Conservation (phyloP, 2,797 vertebrate genomes). For the Sebastes paucispinis region DNA sequence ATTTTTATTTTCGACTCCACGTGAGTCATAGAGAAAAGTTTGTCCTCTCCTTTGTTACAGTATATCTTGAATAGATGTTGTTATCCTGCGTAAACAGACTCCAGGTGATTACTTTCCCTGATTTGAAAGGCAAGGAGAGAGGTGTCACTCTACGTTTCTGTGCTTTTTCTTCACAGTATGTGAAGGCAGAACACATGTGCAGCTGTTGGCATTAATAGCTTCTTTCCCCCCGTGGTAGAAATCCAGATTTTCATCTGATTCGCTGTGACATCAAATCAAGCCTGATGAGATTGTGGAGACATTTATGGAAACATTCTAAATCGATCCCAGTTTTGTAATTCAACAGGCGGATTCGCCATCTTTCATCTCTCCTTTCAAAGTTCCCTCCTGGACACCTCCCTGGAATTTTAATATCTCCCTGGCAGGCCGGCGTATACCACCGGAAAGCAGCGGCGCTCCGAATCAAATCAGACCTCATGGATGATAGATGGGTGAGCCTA, state of each 20-base stretch:
- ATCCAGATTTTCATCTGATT: constrained; percentile 76
- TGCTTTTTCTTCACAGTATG: constrained; percentile 20
- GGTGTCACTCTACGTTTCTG: constrained; percentile 37
- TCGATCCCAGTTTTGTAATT: constrained; percentile 76
- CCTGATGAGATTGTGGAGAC: constrained; percentile 76
- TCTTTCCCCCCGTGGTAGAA: constrained; percentile 54
- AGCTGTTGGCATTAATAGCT: constrained; percentile 71
- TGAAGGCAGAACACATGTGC: constrained; percentile 44
- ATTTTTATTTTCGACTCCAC: constrained; percentile 1
- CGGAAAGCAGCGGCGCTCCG: constrained; percentile 54
- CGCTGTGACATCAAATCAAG: constrained; percentile 68
- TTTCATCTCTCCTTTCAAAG: constrained; percentile 77
- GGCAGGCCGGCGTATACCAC: constrained; percentile 44
- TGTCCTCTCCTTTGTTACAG: background rate
- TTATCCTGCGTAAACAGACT: constrained; percentile 20
- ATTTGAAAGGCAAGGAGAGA: constrained; percentile 35
- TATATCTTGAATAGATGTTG: constrained; percentile 9
- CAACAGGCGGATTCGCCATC: constrained; percentile 71
- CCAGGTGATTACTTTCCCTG: constrained; percentile 27
- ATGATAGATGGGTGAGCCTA: constrained; percentile 76
- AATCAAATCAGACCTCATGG: constrained; percentile 71
- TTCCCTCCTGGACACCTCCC: constrained; percentile 60
- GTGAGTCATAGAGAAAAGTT: constrained; percentile 8
- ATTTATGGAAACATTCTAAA: constrained; percentile 80
- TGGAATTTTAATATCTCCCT: constrained; percentile 76